Conservation (phyloP, 2,797 vertebrate genomes). For the Allobates femoralis region DNA sequence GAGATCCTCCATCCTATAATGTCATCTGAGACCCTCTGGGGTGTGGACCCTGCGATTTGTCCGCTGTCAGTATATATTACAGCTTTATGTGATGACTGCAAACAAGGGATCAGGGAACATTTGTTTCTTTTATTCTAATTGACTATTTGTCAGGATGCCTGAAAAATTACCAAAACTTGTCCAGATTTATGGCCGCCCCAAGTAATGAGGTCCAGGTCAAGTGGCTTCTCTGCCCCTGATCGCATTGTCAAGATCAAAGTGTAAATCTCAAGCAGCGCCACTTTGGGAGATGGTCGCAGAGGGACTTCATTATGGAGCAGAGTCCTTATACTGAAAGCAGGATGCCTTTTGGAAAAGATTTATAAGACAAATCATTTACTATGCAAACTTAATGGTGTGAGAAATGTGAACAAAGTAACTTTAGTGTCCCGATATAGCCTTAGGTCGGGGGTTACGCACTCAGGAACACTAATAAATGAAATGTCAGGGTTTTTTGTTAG, state of each 20-base stretch:
- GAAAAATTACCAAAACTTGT: slow-evolving; percentile 15
- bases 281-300: not conserved
- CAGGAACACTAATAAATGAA: not conserved
- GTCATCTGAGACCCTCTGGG: not conserved
- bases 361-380: not conserved
- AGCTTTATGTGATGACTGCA: not conserved
- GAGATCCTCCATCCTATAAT: not conserved
- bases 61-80: not conserved
- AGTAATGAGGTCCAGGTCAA: slow-evolving; percentile 47
- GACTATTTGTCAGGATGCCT: slow-evolving; percentile 34
- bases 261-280: not conserved
- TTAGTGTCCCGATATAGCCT: not conserved
- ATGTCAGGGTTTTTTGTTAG: not conserved
- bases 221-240: slow-evolving; percentile 30
- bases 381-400: not conserved
- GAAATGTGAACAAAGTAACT: not conserved
- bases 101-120: not conserved
- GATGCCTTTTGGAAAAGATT: not conserved
- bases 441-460: not conserved
- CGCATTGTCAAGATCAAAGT: slow-evolving; percentile 12
- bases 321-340: not conserved
- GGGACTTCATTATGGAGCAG: not conserved
- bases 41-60: not conserved
- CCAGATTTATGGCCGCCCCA: slow-evolving; percentile 21
- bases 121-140: slow-evolving; percentile 34